Conservation (phyloP, 2,797 vertebrate species). For the Emys orbicularis region DNA sequence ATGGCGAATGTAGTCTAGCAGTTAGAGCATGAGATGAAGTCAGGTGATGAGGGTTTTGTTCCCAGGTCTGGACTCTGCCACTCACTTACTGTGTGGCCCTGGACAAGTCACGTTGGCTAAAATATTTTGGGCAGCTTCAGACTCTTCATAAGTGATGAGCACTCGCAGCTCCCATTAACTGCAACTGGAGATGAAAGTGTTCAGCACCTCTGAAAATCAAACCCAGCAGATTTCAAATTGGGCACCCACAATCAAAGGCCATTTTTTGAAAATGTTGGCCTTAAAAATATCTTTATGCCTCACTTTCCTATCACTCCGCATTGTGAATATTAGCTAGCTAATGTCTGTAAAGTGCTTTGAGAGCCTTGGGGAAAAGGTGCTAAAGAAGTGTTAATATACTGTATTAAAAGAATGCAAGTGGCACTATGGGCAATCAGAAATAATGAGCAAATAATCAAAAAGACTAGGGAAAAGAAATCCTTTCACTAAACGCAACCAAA, state of each 20-base stretch:
- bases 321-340: slow-evolving; percentile 46
- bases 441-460: neutral
- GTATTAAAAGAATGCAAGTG: slow-evolving; percentile 32
- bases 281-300: neutral
- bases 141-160: slow-evolving; percentile 11
- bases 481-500: slow-evolving; percentile 40
- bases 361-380: slow-evolving; percentile 31
- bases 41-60: neutral
- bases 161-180: neutral
- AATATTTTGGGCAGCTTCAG: neutral
- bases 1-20: neutral
- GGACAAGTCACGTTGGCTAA: neutral
- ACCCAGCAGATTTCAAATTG: neutral
- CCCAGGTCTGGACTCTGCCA: neutral
- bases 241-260: slow-evolving; percentile 3
- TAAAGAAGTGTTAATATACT: slow-evolving; percentile 39
- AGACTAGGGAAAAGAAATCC: neutral
- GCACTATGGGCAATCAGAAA: neutral
- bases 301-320: neutral
- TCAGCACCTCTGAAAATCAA: neutral
- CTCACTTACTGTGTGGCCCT: slow-evolving; percentile 11
- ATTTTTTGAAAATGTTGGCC: neutral
- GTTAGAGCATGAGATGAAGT: neutral
- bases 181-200: rapidly evolving
- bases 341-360: slow-evolving; percentile 43